Base-by-base conservation (phyloP, 2,113 vertebrate genomes). In the Elephas maximus region DNA sequence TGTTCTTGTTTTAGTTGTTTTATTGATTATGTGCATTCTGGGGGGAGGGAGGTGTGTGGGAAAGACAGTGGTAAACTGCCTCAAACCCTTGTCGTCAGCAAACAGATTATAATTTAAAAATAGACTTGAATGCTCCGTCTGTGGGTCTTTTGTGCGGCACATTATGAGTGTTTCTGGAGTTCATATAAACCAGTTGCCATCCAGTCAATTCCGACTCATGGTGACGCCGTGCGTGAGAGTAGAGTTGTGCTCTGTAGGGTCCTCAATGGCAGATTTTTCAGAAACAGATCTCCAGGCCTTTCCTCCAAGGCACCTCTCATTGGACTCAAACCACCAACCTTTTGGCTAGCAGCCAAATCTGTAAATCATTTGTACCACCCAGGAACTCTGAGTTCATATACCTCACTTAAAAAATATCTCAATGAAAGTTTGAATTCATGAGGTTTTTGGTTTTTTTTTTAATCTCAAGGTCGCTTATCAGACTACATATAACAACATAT, bases 391-490 rank as follows among this genome's bases (percentile, higher is more conserved):
- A 74, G 48, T 44, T 83, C 41, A 28, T 21, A 24, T 51, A 53
- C 63, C 77, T 92, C 69, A 51, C 73, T 65, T 53, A 73, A 37
- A 83, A 81, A 65, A 37, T 17, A 8, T 48, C 30, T 94, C 51
- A 5, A 5, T 65, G 88, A 26, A 71, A 15, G 62, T 86, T 57
- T 60, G 48, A 88, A 0, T 81, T 92, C 48, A 12, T 8, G 44
- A 45, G 44, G 44, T 95, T 91, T n/a, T 78, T 86, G 37, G n/a
- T 80, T 8, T 74, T 41, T 74, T 8, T 18, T 74, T 37, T 37
- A 37, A 57, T 92, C 60, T 94, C 77, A 53, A 37, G 20, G 18
- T 80, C 51, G n/a, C 78, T 93, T 86, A 65, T 94, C 89, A n/a
- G 69, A 89, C 76, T 63, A 45, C 82, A 82, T 41, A 12, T 41